A percentile compares a stretch with the other conserved stretches of the same genome.
phyloP scores from a whole-genome alignment of 2,888 invertebrate species.

The Caenorhabditis imperialis region DNA sequence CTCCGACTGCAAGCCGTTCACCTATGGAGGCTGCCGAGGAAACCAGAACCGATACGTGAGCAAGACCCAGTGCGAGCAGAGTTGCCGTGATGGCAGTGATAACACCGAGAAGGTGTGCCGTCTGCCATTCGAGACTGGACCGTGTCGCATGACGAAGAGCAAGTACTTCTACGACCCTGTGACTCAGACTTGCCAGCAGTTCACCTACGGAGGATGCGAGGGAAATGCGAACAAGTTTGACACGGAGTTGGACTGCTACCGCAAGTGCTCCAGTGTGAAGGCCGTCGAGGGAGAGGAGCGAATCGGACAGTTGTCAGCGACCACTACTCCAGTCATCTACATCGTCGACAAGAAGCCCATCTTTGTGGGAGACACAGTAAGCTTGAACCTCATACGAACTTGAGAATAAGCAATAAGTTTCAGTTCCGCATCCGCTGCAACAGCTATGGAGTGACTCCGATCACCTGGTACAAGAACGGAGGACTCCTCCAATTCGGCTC shows the following conservation, averaged over 20 bases:
- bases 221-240: conserved; percentile 69
- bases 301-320: conserved; percentile 31
- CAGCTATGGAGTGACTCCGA: conserved; percentile 54
- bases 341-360: conserved; percentile 37
- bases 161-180: conserved; percentile 71
- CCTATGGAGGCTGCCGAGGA: conserved; percentile 76
- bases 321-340: conserved; percentile 48
- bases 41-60: conserved; percentile 66
- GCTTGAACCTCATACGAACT: too few species aligned
- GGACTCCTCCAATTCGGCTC: conserved; percentile 58
- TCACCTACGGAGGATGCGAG: conserved; percentile 73
- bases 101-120: conserved; percentile 58
- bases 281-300: conserved; percentile 15
- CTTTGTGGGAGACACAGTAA: conserved; percentile 40
- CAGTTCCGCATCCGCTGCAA: conserved; percentile 63
- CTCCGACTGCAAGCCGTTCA: conserved; percentile 69
- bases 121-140: conserved; percentile 66
- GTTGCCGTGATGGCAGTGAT: conserved; percentile 18
- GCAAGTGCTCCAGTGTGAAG: conserved; percentile 46
- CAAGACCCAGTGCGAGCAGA: conserved; percentile 49
- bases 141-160: conserved; percentile 57
- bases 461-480: conserved; percentile 69
- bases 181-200: conserved; percentile 65
- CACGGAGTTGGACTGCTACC: conserved; percentile 42
- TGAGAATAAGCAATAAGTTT: too few species aligned